These are phyloP conservation scores for Caenorhabditis japonica DNA, from an alignment of 2,888 invertebrate species.

Conservation along the genomic window DNA sequence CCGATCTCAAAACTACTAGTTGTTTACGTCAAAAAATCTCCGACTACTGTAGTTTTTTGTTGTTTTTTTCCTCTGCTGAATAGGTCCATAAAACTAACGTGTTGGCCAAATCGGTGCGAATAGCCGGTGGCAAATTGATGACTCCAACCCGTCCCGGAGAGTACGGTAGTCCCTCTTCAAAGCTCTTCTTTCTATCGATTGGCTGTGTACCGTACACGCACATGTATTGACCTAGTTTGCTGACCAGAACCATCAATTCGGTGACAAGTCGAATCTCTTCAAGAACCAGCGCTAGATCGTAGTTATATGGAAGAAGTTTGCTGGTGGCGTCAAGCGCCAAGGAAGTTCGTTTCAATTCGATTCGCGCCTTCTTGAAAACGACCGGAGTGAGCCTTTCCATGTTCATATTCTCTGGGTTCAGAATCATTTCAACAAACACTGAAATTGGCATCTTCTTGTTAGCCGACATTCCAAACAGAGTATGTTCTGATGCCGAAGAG, in stretches of 20 bases:
- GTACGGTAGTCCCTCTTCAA: slow-evolving; percentile 54
- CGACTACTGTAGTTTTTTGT: too few relatives aligned
- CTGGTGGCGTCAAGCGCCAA: slow-evolving; percentile 63
- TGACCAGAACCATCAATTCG: slow-evolving; percentile 80
- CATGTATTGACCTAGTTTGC: slow-evolving; percentile 80
- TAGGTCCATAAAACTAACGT: slow-evolving; percentile 79
- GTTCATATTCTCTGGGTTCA: slow-evolving; percentile 82
- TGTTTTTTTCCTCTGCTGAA: too few relatives aligned
- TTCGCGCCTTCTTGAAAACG: slow-evolving; percentile 79
- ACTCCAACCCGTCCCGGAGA: slow-evolving; percentile 80
- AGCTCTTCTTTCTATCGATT: slow-evolving; percentile 47
- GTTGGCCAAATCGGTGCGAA: slow-evolving; percentile 83
- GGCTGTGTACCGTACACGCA: slow-evolving; percentile 79
- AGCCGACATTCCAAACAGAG: slow-evolving; percentile 43
- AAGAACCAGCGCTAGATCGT: slow-evolving; percentile 74
- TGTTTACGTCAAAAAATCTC: too few relatives aligned
- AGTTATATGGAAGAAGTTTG: slow-evolving; percentile 69
- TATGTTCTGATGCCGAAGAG: slow-evolving; percentile 25
- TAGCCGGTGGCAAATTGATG: slow-evolving; percentile 82
- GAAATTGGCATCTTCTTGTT: slow-evolving; percentile 66
- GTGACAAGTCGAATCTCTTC: slow-evolving; percentile 82
- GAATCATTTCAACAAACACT: slow-evolving; percentile 80
- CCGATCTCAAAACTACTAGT: too few relatives aligned
- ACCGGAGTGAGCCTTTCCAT: slow-evolving; percentile 81
- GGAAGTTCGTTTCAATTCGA: slow-evolving; percentile 66